Conservation (phyloP, 2,888 invertebrate species). For the Epinotia bilunana region DNA sequence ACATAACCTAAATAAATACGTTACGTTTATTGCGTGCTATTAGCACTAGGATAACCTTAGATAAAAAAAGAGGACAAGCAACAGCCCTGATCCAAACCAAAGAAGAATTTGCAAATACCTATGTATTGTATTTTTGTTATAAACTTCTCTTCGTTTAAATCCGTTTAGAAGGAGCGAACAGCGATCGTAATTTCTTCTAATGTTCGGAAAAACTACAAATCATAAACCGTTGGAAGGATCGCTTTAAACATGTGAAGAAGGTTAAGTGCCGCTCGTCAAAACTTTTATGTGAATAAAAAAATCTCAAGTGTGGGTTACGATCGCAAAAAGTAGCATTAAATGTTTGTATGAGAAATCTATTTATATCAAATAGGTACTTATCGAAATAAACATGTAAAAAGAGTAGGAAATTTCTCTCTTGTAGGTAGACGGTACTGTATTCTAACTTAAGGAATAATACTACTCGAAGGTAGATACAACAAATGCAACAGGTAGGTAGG, state of each 20-base stretch:
- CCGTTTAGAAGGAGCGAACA: background rate
- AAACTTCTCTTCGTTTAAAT: background rate
- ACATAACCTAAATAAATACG: background rate
- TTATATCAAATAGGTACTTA: constrained; percentile 6
- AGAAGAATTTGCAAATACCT: too few species aligned
- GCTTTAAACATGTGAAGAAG: constrained; percentile 68
- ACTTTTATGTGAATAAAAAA: constrained; percentile 50
- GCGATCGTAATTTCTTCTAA: constrained; percentile 62
- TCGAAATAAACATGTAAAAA: background rate
- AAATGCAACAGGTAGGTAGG: too few species aligned
- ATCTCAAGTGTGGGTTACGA: constrained; percentile 15
- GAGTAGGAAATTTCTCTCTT: background rate
- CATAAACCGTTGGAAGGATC: constrained; percentile 50
- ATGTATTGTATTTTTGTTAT: background rate
- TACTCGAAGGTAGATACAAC: too few species aligned
- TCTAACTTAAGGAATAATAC: background rate
- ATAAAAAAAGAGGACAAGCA: too few species aligned
- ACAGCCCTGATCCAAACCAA: too few species aligned
- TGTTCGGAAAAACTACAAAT: background rate
- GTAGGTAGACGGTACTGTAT: background rate
- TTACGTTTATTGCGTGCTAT: background rate
- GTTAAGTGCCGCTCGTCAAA: constrained; percentile 57
- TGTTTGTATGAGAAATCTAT: background rate
- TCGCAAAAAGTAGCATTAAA: constrained; percentile 9
- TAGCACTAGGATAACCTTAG: too few species aligned